These are phyloP conservation scores for Pangasius sanitwongsei DNA, from an alignment of 2,797 vertebrate genomes.

Conservation along the genomic window DNA sequence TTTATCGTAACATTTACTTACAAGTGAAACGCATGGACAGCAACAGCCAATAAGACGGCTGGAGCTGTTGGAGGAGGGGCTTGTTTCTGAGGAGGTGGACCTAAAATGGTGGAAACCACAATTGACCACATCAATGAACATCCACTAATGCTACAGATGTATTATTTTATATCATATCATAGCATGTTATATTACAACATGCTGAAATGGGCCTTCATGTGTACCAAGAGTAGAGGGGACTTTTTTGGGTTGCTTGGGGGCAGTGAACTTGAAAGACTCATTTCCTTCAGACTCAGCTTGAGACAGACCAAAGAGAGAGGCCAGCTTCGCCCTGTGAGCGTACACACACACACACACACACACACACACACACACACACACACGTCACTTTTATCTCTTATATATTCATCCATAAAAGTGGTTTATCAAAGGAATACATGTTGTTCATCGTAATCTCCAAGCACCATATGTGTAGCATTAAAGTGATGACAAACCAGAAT, in stretches of 20 bases:
- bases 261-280: conserved; percentile 86
- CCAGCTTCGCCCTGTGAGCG: conserved; percentile 75
- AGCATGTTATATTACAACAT: too few relatives aligned
- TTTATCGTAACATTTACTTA: conserved; percentile 68
- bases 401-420: neutral
- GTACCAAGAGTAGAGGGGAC: conserved; percentile 36
- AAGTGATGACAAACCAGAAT: neutral
- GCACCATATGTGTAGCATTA: neutral
- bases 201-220: neutral
- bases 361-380: neutral
- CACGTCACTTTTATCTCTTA: neutral
- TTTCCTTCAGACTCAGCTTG: conserved; percentile 75
- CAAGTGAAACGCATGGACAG: conserved; percentile 79
- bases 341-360: neutral
- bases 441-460: neutral
- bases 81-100: conserved; percentile 62
- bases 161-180: too few relatives aligned
- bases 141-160: neutral
- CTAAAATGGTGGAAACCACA: conserved; percentile 42
- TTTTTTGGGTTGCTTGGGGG: conserved; percentile 86
- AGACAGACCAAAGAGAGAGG: conserved; percentile 83
- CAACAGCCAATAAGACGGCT: conserved; percentile 74
- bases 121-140: neutral
- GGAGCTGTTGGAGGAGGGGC: conserved; percentile 44
- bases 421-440: neutral